Evolutionary conservation across 1,140 invertebrate genomes (phyloP), one percentile per base, ranked within the genome.

Genomic region (Sipha flava): DNA sequence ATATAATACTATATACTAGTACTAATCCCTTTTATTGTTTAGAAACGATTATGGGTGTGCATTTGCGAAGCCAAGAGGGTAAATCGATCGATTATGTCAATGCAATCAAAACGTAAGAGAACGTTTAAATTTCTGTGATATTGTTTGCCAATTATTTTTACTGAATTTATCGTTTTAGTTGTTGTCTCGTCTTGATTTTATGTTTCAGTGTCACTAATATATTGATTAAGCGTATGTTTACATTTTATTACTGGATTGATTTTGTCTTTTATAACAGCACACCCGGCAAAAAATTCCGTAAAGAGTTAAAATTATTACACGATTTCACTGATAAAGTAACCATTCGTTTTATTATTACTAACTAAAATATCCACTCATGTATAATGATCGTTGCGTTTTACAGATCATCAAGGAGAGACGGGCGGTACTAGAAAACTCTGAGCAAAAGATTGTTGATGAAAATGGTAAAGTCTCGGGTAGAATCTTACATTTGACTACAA

Each of bases 251-350:
- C 40, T 79, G 37, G 31, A 82, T 75, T 16, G 80, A 83, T 40
- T 79, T 64, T 14, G 54, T 84, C 29, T 84, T 83, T 54, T 59
- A 81, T 31, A 45, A 82, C 12, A 82, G 82, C 37, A 43, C 9
- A 37, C 57, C 72, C 0, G 82, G 83, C 2, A 82, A 57, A 49
- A 87, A 89, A 80, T 88, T 91, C 82, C 85, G 87, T 21, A 84
- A 85, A 80, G 87, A 87, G 26, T 83, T 94, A 16, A 85, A 90
- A 64, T 87, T 90, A 62, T 84, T 94, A 0, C 92, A 94, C 83
- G 84, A 85, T 9, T 92, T 93, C 80, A 92, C 92, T 0, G 86
- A 89, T 80, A 86, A 88, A 80, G 90, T 92, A 52, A 87, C 87
- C 43, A 21, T 21, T 40, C n/a, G 5, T 5, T 2, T 37, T 12